Conservation (phyloP, 2,113 vertebrate species). For the Xerus inauris region DNA sequence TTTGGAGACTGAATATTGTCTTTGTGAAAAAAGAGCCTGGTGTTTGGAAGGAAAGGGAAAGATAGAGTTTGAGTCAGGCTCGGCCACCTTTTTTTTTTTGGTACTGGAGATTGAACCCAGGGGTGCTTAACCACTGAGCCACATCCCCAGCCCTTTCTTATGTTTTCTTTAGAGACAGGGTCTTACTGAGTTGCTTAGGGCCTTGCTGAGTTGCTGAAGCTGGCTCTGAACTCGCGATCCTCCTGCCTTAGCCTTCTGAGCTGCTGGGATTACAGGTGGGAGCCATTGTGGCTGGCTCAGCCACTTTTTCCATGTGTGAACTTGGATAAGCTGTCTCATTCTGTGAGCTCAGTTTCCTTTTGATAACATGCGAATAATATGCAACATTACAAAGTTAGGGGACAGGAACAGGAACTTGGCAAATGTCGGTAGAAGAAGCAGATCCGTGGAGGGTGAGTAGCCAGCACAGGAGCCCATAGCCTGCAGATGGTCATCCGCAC, state of each 20-base stretch:
- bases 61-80: neutral
- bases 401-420: neutral
- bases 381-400: neutral
- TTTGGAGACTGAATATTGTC: neutral
- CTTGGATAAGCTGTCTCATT: neutral
- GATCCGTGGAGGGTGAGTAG: neutral
- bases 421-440: neutral
- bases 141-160: too few species aligned
- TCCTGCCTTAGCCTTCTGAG: too few species aligned
- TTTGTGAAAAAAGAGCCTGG: neutral
- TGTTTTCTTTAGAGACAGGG: too few species aligned
- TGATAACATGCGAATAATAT: neutral
- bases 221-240: too few species aligned
- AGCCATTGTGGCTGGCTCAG: rapidly evolving
- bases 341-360: neutral
- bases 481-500: neutral
- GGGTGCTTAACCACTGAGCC: too few species aligned
- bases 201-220: too few species aligned
- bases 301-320: neutral
- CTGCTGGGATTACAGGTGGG: too few species aligned
- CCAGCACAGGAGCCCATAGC: neutral
- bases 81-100: neutral
- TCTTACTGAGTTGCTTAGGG: too few species aligned
- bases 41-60: neutral
- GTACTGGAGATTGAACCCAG: too few species aligned